These are phyloP conservation scores for Eristalis arbustorum DNA, from an alignment of 2,888 invertebrate genomes.

Conservation along the genomic window DNA sequence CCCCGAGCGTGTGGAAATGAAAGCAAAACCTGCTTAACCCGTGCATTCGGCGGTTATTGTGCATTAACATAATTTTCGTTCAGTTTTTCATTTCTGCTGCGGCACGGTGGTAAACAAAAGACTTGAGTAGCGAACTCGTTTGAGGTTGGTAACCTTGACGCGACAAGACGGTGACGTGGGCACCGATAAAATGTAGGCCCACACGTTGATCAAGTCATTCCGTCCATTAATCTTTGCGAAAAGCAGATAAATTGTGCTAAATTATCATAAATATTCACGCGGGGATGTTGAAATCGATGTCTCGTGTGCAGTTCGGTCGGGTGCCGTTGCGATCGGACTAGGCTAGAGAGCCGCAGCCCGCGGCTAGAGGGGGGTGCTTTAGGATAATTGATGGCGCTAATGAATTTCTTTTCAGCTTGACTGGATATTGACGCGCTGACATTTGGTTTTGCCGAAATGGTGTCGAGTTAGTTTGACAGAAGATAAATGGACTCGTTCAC, in stretches of 20 bases:
- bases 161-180: neutral
- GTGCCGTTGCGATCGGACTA: neutral
- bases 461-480: neutral
- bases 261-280: constrained; percentile 1
- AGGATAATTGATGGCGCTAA: neutral
- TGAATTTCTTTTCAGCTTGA: neutral
- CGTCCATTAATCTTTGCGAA: constrained; percentile 2
- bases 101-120: constrained; percentile 32
- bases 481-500: neutral
- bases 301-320: neutral
- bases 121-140: constrained; percentile 52
- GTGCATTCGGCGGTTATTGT: neutral
- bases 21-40: neutral
- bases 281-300: neutral
- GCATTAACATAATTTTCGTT: neutral
- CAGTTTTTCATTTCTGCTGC: neutral
- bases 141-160: constrained; percentile 20
- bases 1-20: neutral
- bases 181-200: constrained; percentile 1
- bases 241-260: constrained; percentile 1
- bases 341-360: neutral
- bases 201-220: constrained; percentile 9
- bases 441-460: neutral
- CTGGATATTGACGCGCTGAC: neutral
- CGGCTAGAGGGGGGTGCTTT: neutral